Percentiles rank a stretch among this genome's conserved stretches.
phyloP scores from a whole-genome alignment of 2,888 invertebrate species.

The Perizoma affinitatum region DNA sequence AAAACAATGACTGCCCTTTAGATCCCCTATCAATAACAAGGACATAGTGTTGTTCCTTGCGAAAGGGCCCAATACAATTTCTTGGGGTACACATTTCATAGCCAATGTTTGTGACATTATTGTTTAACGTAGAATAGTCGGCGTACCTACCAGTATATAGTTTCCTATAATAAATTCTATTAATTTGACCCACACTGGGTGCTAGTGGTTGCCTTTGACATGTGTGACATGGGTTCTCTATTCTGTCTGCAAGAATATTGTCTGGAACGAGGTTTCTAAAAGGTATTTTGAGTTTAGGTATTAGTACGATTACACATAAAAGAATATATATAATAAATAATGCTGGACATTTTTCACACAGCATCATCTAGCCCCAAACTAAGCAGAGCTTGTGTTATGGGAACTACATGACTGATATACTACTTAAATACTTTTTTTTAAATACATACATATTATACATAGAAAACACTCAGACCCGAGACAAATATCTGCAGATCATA shows the following conservation, averaged over 20 bases:
- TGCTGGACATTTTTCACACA: too few species aligned
- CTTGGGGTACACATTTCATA: slow-evolving; percentile 9
- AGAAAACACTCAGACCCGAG: too few species aligned
- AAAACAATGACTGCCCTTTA: background rate
- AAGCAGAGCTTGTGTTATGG: too few species aligned
- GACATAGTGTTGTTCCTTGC: slow-evolving; percentile 10
- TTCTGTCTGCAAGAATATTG: slow-evolving; percentile 11
- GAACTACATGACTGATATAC: too few species aligned
- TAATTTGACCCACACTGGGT: slow-evolving; percentile 9
- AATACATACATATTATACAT: too few species aligned
- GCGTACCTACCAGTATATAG: slow-evolving; percentile 3
- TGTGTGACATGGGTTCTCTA: slow-evolving; percentile 26
- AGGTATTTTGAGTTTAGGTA: too few species aligned
- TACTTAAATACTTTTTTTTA: too few species aligned
- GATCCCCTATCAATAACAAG: slow-evolving; percentile 8
- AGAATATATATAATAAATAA: too few species aligned
- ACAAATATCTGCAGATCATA: too few species aligned
- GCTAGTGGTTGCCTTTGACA: slow-evolving; percentile 19
- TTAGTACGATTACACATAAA: too few species aligned
- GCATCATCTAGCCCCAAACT: too few species aligned
- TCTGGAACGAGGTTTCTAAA: background rate
- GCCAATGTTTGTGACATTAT: slow-evolving; percentile 14
- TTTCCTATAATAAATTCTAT: slow-evolving; percentile 20
- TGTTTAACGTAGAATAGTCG: slow-evolving; percentile 6
- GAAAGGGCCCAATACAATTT: slow-evolving; percentile 12